Evolutionary conservation across 2,888 invertebrate genomes (phyloP).

Genomic region (Microctonus aethiopoides): DNA sequence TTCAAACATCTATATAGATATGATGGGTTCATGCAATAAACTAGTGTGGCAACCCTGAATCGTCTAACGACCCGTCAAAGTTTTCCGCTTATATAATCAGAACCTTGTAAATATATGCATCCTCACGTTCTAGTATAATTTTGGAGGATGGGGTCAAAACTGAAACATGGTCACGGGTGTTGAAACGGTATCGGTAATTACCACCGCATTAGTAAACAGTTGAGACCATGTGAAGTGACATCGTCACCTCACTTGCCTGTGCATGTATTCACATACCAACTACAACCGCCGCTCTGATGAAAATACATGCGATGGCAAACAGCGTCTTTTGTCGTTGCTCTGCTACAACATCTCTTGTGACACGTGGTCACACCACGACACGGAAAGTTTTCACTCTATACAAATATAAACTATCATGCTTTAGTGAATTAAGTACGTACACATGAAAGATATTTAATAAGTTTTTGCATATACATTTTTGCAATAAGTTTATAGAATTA

Average conservation of each 20-base stretch:
- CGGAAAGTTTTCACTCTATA: not conserved
- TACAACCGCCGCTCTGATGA: not conserved
- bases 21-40: not conserved
- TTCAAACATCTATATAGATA: not conserved
- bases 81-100: slow-evolving; percentile 34
- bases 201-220: slow-evolving; percentile 57
- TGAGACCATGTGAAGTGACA: slow-evolving; percentile 9
- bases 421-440: not conserved
- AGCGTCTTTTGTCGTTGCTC: not conserved
- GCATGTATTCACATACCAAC: not conserved
- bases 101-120: slow-evolving; percentile 16
- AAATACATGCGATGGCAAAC: not conserved
- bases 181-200: slow-evolving; percentile 63
- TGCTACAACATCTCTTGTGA: not conserved
- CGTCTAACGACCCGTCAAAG: slow-evolving; percentile 18
- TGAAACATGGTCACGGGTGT: slow-evolving; percentile 41
- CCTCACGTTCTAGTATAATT: slow-evolving; percentile 34
- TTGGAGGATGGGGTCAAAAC: slow-evolving; percentile 21
- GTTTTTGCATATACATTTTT: not conserved
- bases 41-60: slow-evolving; percentile 18
- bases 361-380: not conserved
- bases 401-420: too few species aligned
- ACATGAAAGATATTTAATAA: not conserved
- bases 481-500: not conserved
- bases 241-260: not conserved